phyloP scores from a whole-genome alignment of 1,140 invertebrate genomes.

The Drosophila trapezifrons region DNA sequence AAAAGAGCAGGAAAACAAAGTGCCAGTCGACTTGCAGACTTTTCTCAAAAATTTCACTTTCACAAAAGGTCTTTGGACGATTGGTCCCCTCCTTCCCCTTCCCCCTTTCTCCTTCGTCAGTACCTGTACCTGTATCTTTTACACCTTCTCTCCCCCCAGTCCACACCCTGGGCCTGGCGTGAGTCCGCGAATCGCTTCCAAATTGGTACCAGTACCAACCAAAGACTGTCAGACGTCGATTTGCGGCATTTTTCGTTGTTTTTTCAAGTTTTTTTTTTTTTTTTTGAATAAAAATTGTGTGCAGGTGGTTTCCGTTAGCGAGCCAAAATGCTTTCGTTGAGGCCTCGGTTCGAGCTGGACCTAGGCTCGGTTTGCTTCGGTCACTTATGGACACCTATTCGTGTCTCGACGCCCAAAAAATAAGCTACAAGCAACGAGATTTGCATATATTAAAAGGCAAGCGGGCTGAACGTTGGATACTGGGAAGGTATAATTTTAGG shows the following conservation, averaged over 20 bases:
- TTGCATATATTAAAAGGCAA: constrained; percentile 7
- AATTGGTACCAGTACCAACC: constrained; percentile 71
- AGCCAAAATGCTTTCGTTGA: constrained; percentile 34
- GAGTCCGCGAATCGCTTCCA: constrained; percentile 74
- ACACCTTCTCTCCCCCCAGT: background rate
- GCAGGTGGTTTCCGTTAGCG: constrained; percentile 73
- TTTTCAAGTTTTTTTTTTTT: constrained; percentile 14
- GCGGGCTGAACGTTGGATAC: background rate
- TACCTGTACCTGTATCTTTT: background rate
- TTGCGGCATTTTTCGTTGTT: constrained; percentile 75
- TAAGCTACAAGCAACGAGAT: background rate
- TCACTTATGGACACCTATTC: constrained; percentile 30
- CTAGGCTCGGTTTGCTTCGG: constrained; percentile 7
- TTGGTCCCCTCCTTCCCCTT: constrained; percentile 9
- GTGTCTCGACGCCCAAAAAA: constrained; percentile 16
- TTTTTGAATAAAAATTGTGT: constrained; percentile 61
- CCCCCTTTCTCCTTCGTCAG: background rate
- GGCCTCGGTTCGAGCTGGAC: constrained; percentile 21
- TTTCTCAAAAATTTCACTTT: constrained; percentile 72
- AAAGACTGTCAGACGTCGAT: constrained; percentile 74
- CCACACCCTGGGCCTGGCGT: constrained; percentile 50
- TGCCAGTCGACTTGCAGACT: constrained; percentile 50
- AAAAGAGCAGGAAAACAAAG: constrained; percentile 56
- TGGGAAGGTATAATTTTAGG: background rate
- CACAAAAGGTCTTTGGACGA: constrained; percentile 78